Evolutionary conservation across 1,140 invertebrate genomes (phyloP), one percentile per base, ranked within the genome.

Genomic region (Bursaphelenchus mucronatus): DNA sequence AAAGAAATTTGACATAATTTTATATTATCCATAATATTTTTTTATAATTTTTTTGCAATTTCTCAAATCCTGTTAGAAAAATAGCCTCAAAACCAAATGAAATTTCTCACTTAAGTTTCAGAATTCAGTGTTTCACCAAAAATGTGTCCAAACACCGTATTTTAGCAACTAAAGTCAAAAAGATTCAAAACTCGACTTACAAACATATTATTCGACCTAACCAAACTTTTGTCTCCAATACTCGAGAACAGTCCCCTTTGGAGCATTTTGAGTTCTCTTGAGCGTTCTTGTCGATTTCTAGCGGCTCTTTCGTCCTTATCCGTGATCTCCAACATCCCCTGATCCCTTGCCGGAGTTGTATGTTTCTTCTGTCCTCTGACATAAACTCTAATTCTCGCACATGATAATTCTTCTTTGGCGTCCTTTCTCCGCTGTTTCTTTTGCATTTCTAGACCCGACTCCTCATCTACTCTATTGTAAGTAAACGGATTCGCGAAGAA

Each of bases 1-100:
- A 61, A 76, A 83, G 78, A 56, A 69, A 39, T 63, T 70, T 69
- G 46, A 11, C 15, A 21, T 40, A 13, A 45, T 41, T 53, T 17
- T 15, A 54, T 30, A 30, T 10, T 11, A 64, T 15, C 9, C 57
- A 17, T 30, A 66, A 11, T n/a, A 11, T 8, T 47, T 43, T 30
- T 30, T 30, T 30, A 30, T 30, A 30, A 30, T 3, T 30, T 30
- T n/a, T 30, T 30, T 30, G 30, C 30, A 30, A 30, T 30, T 30
- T 30, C n/a, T n/a, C n/a, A n/a, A n/a, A n/a, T n/a, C n/a, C n/a
- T n/a, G n/a, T n/a, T n/a, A n/a, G n/a, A n/a, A n/a, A n/a, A n/a
- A n/a, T 30, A 5, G 30, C 30, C 30, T 30, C 30, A 30, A 30
- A 30, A 30, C 30, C 5, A 30, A 1, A 30, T 30, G 30, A 1